These are phyloP conservation scores for Branchinecta sandiegonensis DNA, from an alignment of 2,888 invertebrate genomes.

Conservation along the genomic window DNA sequence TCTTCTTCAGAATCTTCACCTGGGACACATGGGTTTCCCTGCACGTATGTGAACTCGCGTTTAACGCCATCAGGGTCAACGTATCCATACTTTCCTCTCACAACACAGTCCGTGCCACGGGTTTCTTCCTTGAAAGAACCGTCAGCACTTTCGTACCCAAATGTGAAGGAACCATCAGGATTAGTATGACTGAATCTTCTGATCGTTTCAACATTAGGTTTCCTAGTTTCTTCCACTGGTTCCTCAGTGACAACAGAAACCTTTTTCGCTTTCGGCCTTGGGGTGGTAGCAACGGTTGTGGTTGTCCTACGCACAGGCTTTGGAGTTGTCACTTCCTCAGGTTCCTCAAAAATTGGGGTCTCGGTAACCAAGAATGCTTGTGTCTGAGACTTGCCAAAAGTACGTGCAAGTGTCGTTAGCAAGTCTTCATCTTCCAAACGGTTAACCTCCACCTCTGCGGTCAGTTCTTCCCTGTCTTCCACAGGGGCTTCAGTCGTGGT, in stretches of 20 bases:
- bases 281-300: background rate
- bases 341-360: background rate
- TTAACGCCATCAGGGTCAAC: constrained; percentile 73
- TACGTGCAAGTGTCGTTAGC: constrained; percentile 9
- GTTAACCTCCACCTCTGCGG: background rate
- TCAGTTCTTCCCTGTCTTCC: constrained; percentile 11
- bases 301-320: background rate
- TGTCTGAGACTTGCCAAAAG: background rate
- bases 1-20: constrained; percentile 59
- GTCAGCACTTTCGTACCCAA: constrained; percentile 55
- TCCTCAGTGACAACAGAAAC: constrained; percentile 16
- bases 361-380: background rate
- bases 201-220: constrained; percentile 52
- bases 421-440: constrained; percentile 8
- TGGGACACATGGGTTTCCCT: constrained; percentile 70
- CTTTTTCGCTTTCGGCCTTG: background rate
- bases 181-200: constrained; percentile 68
- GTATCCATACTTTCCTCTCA: constrained; percentile 72
- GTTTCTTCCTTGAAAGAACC: constrained; percentile 77
- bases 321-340: background rate
- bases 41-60: constrained; percentile 69
- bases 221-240: constrained; percentile 26
- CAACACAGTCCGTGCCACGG: constrained; percentile 67
- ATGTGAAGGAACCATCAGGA: constrained; percentile 68
- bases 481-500: background rate